These are phyloP conservation scores for Rhamnusium bicolor DNA, from an alignment of 2,888 invertebrate genomes.

Conservation along the genomic window DNA sequence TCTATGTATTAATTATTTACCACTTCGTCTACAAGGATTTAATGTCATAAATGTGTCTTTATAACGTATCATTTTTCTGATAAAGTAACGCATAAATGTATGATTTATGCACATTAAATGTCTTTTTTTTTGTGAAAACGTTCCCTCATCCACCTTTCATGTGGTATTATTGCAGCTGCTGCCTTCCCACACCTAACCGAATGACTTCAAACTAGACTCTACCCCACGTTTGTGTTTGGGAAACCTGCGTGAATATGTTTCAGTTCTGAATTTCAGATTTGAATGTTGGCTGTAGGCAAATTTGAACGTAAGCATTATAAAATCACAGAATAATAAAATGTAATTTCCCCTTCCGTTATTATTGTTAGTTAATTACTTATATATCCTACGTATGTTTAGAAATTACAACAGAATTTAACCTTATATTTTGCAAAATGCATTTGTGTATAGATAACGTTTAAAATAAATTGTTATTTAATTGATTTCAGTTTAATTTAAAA, in stretches of 20 bases:
- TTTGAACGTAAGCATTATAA: background rate
- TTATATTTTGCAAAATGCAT: too few species aligned
- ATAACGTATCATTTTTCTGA: background rate
- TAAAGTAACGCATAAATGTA: background rate
- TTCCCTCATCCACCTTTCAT: constrained; percentile 2
- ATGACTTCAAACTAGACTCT: constrained; percentile 4
- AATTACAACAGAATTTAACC: too few species aligned
- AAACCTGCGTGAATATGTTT: constrained; percentile 14
- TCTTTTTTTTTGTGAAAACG: constrained; percentile 5
- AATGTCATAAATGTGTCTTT: background rate
- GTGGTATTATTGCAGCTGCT: constrained; percentile 27
- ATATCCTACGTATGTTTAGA: background rate
- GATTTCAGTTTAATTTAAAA: too few species aligned
- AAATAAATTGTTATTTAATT: too few species aligned
- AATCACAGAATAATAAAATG: background rate
- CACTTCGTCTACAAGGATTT: too few species aligned
- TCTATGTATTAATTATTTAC: too few species aligned
- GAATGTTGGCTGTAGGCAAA: background rate
- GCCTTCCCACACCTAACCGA: constrained; percentile 17
- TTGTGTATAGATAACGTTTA: too few species aligned
- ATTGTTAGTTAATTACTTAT: too few species aligned
- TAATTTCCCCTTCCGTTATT: too few species aligned
- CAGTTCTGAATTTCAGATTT: constrained; percentile 13
- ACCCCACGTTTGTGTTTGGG: constrained; percentile 5
- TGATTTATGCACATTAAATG: background rate